Percentiles rank a stretch among this genome's conserved stretches.
Evolutionary conservation across 2,888 invertebrate species (phyloP).

Genomic region (Leptura quadrifasciata): DNA sequence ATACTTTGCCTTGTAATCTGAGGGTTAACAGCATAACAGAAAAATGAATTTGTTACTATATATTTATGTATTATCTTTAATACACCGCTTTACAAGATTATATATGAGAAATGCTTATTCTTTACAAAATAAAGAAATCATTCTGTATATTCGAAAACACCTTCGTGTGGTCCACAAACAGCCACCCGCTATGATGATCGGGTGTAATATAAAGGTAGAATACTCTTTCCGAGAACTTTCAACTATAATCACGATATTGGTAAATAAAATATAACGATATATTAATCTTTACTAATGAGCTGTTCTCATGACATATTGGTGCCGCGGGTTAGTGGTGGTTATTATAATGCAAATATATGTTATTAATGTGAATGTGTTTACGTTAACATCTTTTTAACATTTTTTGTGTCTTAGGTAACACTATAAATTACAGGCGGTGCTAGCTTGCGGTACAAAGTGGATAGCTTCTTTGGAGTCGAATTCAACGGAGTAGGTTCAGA

Average conservation of each 20-base stretch:
- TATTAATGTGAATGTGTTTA: constrained; percentile 50
- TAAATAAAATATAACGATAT: constrained; percentile 15
- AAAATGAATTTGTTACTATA: too few relatives aligned
- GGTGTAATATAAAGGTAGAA: constrained; percentile 4
- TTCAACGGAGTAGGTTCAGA: constrained; percentile 2
- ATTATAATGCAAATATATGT: constrained; percentile 44
- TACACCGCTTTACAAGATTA: not conserved
- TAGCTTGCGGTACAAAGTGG: constrained; percentile 30
- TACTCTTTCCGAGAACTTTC: constrained; percentile 9
- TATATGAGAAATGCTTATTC: not conserved
- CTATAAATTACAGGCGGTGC: constrained; percentile 46
- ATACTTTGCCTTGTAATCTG: too few relatives aligned
- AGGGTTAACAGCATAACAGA: too few relatives aligned
- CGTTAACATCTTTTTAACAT: constrained; percentile 52
- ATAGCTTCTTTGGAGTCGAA: constrained; percentile 14
- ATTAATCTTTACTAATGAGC: constrained; percentile 38
- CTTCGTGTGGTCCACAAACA: not conserved
- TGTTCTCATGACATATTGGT: constrained; percentile 23
- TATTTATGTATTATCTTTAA: not conserved
- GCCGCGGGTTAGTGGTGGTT: constrained; percentile 41
- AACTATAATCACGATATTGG: not conserved
- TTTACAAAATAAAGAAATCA: not conserved
- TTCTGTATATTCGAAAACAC: constrained; percentile 11
- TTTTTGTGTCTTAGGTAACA: constrained; percentile 50
- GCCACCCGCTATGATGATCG: constrained; percentile 8